A percentile compares a stretch with the other conserved stretches of the same genome.
phyloP scores from a whole-genome alignment of 1,140 invertebrate genomes.

The Lordiphosa clarofinis region DNA sequence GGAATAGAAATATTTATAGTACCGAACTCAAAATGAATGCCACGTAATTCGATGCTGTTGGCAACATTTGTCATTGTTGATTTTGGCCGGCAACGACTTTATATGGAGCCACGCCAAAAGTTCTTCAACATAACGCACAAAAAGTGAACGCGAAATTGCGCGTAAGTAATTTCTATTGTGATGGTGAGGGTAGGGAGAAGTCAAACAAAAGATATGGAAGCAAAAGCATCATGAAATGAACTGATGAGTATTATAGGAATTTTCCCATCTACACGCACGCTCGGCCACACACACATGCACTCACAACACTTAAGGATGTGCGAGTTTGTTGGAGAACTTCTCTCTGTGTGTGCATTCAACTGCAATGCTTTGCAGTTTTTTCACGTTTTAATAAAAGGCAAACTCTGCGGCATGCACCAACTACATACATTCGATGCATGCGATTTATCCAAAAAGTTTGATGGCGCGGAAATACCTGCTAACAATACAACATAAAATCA shows the following conservation, averaged over 20 bases:
- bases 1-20: conserved; percentile 57
- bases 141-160: conserved; percentile 68
- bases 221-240: conserved; percentile 45
- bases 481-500: conserved; percentile 35
- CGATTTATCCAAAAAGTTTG: conserved; percentile 63
- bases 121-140: conserved; percentile 52
- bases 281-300: conserved; percentile 3
- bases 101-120: conserved; percentile 46
- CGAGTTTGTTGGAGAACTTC: conserved; percentile 31
- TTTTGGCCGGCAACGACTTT: conserved; percentile 56
- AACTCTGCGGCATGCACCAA: conserved; percentile 25
- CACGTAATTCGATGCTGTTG: conserved; percentile 60
- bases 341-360: conserved; percentile 58
- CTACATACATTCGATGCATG: conserved; percentile 41
- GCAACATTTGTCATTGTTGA: conserved; percentile 66
- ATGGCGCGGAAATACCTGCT: conserved; percentile 58
- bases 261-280: conserved; percentile 1
- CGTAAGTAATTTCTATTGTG: conserved; percentile 68
- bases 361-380: conserved; percentile 54
- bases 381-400: conserved; percentile 59
- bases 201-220: conserved; percentile 25
- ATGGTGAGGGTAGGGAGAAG: conserved; percentile 8
- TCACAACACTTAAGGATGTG: conserved; percentile 47
- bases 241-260: conserved; percentile 40
- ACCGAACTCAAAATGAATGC: conserved; percentile 59